phyloP scores from a whole-genome alignment of 2,113 vertebrate genomes.

The Pagrus major region DNA sequence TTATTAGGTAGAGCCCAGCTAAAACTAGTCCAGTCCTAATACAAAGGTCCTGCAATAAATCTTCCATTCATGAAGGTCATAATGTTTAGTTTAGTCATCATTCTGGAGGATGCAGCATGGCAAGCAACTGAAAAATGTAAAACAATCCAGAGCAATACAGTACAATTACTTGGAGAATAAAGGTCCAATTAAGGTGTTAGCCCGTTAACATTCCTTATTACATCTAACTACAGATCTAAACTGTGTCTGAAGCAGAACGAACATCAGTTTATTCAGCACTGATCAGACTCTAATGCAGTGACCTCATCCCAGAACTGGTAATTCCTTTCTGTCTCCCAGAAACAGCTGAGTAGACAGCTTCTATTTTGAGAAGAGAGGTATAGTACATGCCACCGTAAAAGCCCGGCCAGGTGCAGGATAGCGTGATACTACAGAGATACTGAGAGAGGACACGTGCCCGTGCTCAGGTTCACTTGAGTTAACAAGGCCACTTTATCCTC shows the following conservation, averaged over 20 bases:
- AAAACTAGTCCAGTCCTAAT: neutral
- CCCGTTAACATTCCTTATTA: neutral
- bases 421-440: constrained; percentile 2
- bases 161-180: neutral
- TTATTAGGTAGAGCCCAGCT: neutral
- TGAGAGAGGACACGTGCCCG: neutral
- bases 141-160: too few relatives aligned
- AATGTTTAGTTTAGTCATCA: too few relatives aligned
- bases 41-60: neutral
- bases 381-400: constrained; percentile 10
- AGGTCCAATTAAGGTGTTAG: too few relatives aligned
- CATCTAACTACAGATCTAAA: neutral
- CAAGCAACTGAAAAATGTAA: too few relatives aligned
- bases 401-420: constrained; percentile 44
- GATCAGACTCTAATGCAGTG: neutral
- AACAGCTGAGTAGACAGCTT: constrained; percentile 38
- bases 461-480: constrained; percentile 9
- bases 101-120: too few relatives aligned
- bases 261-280: neutral
- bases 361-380: constrained; percentile 48
- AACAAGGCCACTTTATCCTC: neutral
- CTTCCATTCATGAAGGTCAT: too few relatives aligned
- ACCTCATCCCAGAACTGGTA: neutral
- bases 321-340: neutral
- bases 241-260: too few relatives aligned